Evolutionary conservation across 1,140 invertebrate genomes (phyloP).

Genomic region (Eurytemora carolleeae): DNA sequence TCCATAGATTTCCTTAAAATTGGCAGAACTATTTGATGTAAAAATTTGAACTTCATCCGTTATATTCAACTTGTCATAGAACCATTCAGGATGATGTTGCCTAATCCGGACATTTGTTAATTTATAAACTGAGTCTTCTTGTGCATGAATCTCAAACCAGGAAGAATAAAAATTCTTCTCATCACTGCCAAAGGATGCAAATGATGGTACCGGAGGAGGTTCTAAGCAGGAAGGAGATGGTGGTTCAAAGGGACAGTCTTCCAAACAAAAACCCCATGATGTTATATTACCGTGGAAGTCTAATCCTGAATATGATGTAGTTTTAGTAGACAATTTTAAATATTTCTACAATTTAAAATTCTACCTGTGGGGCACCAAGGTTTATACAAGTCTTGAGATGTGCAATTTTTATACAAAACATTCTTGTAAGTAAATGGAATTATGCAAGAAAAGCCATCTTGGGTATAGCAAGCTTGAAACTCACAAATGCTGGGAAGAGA

Average conservation of each 20-base stretch:
- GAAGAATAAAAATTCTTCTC: neutral
- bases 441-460: neutral
- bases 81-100: too few relatives aligned
- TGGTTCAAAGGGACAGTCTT: neutral
- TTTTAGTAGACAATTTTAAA: neutral
- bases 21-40: too few relatives aligned
- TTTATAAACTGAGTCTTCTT: too few relatives aligned
- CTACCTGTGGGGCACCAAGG: neutral
- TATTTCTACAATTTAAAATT: neutral
- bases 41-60: too few relatives aligned
- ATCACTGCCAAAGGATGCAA: neutral
- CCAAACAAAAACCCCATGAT: neutral
- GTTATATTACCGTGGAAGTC: neutral
- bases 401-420: neutral
- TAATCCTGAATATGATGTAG: neutral
- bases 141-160: neutral
- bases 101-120: too few relatives aligned
- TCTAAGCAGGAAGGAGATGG: neutral
- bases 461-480: neutral
- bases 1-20: too few relatives aligned
- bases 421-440: neutral
- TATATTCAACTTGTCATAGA: too few relatives aligned
- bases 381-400: neutral
- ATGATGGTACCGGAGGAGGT: neutral
- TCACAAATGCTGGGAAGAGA: neutral